Base-by-base conservation (phyloP, 1,140 invertebrate species). In the Maconellicoccus hirsutus region DNA sequence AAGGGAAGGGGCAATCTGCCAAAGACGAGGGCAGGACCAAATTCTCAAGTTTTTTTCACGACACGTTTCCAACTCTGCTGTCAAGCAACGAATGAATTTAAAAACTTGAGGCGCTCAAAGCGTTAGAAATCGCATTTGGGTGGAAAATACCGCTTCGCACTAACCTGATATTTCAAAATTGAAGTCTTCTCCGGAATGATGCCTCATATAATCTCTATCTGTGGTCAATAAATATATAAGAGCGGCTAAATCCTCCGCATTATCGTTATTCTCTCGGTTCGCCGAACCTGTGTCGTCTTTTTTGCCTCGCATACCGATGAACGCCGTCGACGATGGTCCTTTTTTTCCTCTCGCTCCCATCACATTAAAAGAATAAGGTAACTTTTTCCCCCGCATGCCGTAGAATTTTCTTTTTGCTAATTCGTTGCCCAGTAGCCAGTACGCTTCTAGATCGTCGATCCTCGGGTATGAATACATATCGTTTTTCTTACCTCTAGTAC, bases 281-380 rank as follows among this genome's bases (percentile, higher is more conserved):
- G 10, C 10, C 2, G 10, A 26, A 25, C 19, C 1, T 2, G 1
- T 25, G 33, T 61, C 59, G n/a, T 39, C 33, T 63, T 75, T 75
- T 59, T 75, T 75, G 7, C 74, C 74, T 69, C 74, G 63, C 72
- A 74, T 74, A 16, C 74, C 74, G 22, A 74, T 71, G 63, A 75
- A 75, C 10, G 72, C 72, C 10, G 39, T 59, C 1, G 70, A 70
- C 1, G 66, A 29, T 2, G 74, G 74, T 39, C 73, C 74, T 59
- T 73, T 74, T 59, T 75, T 75, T 10, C 73, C 74, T 61, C 72
- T 70, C 25, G 59, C 69, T 19, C 61, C 61, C 61, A 66, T 66
- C 61, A 66, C 25, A 23, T 66, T 23, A 12, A 66, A 26, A 12
- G 42, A 71, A 42, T 59, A 71, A 22, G 26, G 52, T 71, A 23